Conservation (phyloP, 2,797 vertebrate species). For the Gymnoscopelus microlampas region DNA sequence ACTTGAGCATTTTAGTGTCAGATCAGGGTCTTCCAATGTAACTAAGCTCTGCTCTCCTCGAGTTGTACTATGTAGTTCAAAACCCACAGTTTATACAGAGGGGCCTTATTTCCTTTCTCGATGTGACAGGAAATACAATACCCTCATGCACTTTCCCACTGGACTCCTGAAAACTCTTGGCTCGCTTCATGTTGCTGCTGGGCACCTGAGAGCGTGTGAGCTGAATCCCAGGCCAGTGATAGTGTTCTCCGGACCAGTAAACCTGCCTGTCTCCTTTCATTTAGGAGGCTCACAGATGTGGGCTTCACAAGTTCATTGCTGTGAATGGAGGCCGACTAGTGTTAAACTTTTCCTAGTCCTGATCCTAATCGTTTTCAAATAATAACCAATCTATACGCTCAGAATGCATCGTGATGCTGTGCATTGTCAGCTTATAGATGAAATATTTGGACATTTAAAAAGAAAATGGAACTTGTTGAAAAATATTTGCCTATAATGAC, state of each 20-base stretch:
- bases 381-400: no score
- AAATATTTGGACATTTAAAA: no score
- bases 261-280: constrained; percentile 17
- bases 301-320: neutral
- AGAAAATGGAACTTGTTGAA: no score
- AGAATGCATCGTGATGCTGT: no score
- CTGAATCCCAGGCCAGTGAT: constrained; percentile 28
- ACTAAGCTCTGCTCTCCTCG: neutral
- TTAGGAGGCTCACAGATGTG: constrained; percentile 10
- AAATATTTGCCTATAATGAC: no score
- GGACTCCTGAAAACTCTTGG: constrained; percentile 22
- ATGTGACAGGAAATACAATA: no score
- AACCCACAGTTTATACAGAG: constrained; percentile 2
- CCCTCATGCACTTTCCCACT: neutral
- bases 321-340: no score
- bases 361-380: no score
- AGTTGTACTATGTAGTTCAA: constrained; percentile 5
- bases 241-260: constrained; percentile 10
- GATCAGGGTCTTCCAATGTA: neutral
- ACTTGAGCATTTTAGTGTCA: neutral
- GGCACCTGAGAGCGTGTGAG: constrained; percentile 29
- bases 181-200: constrained; percentile 25
- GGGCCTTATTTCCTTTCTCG: constrained; percentile 1
- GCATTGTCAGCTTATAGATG: no score
- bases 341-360: no score